A percentile compares a stretch with the other conserved stretches of the same genome.
Evolutionary conservation across 2,888 invertebrate genomes (phyloP).

Genomic region (Torymus texanus): DNA sequence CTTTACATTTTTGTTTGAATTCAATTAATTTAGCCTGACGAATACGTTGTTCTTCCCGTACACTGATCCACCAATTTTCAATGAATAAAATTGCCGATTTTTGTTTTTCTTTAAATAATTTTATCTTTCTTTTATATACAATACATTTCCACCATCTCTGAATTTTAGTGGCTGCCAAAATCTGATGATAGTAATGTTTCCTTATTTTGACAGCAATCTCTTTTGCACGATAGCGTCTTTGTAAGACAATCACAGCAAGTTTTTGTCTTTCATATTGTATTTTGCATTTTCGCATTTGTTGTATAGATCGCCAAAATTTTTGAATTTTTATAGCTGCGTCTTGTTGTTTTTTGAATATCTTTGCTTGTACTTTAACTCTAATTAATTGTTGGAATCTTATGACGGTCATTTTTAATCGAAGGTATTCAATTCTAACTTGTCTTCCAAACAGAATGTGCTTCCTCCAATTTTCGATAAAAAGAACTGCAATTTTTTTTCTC

Average conservation of each 20-base stretch:
- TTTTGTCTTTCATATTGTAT: slow-evolving; percentile 43
- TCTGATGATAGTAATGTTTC: slow-evolving; percentile 17
- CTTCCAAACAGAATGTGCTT: slow-evolving; percentile 35
- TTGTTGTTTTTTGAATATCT: background rate
- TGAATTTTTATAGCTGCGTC: slow-evolving; percentile 69
- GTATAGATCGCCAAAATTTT: slow-evolving; percentile 61
- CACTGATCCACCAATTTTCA: slow-evolving; percentile 60
- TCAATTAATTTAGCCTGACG: slow-evolving; percentile 69
- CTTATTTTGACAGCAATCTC: slow-evolving; percentile 60
- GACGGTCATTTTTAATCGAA: slow-evolving; percentile 26
- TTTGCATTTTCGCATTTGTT: slow-evolving; percentile 52
- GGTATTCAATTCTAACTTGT: slow-evolving; percentile 53
- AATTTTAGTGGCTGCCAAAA: slow-evolving; percentile 58
- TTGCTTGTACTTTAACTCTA: background rate
- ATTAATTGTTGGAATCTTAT: slow-evolving; percentile 24
- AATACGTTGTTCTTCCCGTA: slow-evolving; percentile 27
- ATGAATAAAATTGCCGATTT: slow-evolving; percentile 57
- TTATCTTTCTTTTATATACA: slow-evolving; percentile 39
- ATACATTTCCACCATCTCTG: slow-evolving; percentile 59
- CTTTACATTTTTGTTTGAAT: slow-evolving; percentile 71
- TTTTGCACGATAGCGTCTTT: slow-evolving; percentile 74
- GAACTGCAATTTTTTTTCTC: slow-evolving; percentile 57
- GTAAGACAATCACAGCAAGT: slow-evolving; percentile 70
- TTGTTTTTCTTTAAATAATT: slow-evolving; percentile 42
- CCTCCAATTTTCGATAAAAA: slow-evolving; percentile 62